Conservation (phyloP, 2,888 invertebrate species). For the Gisinianus flammeolus region DNA sequence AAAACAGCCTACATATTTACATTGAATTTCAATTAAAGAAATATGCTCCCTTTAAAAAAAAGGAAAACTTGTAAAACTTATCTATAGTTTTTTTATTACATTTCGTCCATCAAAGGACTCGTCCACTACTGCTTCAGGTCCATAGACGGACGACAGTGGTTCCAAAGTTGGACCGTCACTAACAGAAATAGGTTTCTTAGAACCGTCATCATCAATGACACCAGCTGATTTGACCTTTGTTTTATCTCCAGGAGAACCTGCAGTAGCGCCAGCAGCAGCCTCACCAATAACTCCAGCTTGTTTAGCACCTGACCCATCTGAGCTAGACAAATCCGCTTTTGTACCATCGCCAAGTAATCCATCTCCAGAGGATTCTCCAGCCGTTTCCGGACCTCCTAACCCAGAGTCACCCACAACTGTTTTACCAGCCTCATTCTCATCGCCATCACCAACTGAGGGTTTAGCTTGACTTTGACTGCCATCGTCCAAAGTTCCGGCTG, state of each 20-base stretch:
- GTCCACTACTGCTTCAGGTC: conserved; percentile 71
- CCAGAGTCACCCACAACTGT: background rate
- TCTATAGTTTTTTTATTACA: conserved; percentile 61
- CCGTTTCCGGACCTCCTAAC: conserved; percentile 25
- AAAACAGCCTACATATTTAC: conserved; percentile 23
- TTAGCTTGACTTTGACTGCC: background rate
- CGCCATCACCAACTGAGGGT: background rate
- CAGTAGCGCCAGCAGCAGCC: background rate
- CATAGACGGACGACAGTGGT: conserved; percentile 18
- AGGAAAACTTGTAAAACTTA: background rate
- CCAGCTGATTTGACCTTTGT: background rate
- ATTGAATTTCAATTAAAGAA: no score
- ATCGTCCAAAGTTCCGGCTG: background rate
- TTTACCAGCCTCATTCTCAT: background rate
- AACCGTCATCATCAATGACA: background rate
- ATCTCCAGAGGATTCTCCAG: background rate
- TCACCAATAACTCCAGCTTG: background rate
- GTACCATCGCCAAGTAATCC: background rate
- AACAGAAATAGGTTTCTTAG: background rate
- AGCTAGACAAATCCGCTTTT: background rate
- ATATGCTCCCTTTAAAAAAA: background rate
- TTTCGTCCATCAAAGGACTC: conserved; percentile 84
- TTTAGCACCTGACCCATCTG: background rate
- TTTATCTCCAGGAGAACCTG: background rate
- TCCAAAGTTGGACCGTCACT: conserved; percentile 4